Percentiles rank a stretch among this genome's conserved stretches.
Conservation (phyloP, 2,797 vertebrate genomes). For the Muscicapa comitata region DNA sequence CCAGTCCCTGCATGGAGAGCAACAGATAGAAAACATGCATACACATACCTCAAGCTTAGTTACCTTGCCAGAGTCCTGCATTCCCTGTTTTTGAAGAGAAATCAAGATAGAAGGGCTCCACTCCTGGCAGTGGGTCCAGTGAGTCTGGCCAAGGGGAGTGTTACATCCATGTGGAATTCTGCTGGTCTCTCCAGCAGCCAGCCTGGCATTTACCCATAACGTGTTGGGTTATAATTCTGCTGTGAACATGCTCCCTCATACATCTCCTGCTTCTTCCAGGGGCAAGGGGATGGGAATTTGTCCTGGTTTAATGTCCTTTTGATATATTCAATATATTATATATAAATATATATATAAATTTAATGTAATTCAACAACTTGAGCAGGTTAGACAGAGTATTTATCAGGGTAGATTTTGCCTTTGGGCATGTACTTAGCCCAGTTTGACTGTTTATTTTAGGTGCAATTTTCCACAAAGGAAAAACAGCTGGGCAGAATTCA, state of each 20-base stretch:
- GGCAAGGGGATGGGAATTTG: background rate
- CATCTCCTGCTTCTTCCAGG: background rate
- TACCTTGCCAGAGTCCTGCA: background rate
- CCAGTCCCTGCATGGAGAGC: background rate
- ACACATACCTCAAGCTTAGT: background rate
- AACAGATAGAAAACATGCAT: background rate
- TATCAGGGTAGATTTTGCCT: background rate
- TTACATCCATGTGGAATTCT: fast-evolving
- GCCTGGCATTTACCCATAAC: background rate
- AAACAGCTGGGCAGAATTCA: background rate
- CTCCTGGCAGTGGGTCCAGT: background rate
- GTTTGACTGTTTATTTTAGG: background rate
- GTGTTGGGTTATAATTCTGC: background rate
- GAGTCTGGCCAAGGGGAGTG: background rate
- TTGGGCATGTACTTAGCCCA: background rate
- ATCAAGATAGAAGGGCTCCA: background rate
- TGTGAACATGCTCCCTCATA: fast-evolving
- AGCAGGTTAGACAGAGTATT: background rate
- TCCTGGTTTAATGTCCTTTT: background rate
- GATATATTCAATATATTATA: too few species aligned
- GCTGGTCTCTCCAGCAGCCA: background rate
- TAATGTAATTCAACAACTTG: background rate
- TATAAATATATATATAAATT: too few species aligned
- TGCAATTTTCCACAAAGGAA: background rate
- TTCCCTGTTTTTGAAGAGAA: background rate